Evolutionary conservation across 2,888 invertebrate species (phyloP), one percentile per base, ranked within the genome.

Genomic region (Morpho achilles): DNA sequence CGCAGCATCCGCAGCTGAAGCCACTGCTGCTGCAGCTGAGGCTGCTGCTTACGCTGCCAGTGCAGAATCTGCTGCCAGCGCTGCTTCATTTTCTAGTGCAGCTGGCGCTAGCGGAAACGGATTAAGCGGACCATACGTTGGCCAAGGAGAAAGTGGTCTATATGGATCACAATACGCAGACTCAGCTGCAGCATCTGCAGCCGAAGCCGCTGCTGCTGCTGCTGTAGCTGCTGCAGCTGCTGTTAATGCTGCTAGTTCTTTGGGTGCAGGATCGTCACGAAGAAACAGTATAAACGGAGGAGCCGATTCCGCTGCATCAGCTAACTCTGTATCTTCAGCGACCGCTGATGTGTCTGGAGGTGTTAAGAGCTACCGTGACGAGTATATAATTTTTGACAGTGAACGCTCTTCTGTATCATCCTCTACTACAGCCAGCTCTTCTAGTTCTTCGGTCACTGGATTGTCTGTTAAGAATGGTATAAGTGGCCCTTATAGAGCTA

Each of bases 161-260:
- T n/a, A 53, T 53, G 2, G 51, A 10, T 42, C 40, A 42, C 7
- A 10, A 8, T 3, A 40, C 7, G 39, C 8, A 47, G 47, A 41
- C 8, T n/a, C 46, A 8, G 46, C 16, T 6, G 39, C 53, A 40
- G 40, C 46, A 39, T 4, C 16, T 7, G 40, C 53, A 44, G 39
- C 46, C 22, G 8, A 7, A 8, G 41, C 40, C 3, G 53, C 41
- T 7, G 10, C 42, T 43, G 57, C 47, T 10, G 41, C 46, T 39
- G n/a, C 42, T 1, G 52, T 10, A 6, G 41, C 42, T 7, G 10
- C 7, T 5, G 41, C 16, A 4, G 23, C 47, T n/a, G 49, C 50
- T 7, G 49, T 42, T 39, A 32, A 53, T 7, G 41, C 60, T 8
- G 8, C 60, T 23, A 41, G 8, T 44, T 41, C 43, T 32, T 32